Conservation (phyloP, 1,140 invertebrate species). For the Condylostylus longicornis region DNA sequence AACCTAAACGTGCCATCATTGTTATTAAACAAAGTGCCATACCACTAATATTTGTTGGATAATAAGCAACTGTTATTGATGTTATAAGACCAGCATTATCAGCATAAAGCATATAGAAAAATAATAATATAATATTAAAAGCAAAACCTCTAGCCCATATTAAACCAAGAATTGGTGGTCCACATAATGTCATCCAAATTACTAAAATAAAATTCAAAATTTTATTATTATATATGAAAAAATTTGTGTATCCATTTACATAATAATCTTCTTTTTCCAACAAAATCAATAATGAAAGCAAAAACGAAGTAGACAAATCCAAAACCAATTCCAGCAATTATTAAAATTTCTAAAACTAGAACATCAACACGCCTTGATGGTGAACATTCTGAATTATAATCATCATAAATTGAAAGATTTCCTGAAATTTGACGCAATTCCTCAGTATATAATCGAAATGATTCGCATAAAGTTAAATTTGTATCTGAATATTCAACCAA, state of each 20-base stretch:
- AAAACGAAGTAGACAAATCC: conserved; percentile 21
- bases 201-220: conserved; percentile 11
- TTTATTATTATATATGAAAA: too few relatives aligned
- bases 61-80: conserved; percentile 31
- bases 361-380: conserved; percentile 10
- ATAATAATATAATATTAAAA: conserved; percentile 16
- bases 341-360: conserved; percentile 14
- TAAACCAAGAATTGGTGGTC: conserved; percentile 12
- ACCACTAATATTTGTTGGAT: conserved; percentile 32
- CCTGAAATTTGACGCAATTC: too few relatives aligned
- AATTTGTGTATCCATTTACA: conserved; percentile 21
- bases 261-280: conserved; percentile 22
- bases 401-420: too few relatives aligned
- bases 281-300: conserved; percentile 22
- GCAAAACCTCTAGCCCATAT: conserved; percentile 18
- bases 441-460: too few relatives aligned
- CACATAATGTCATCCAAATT: conserved; percentile 15
- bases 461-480: too few relatives aligned
- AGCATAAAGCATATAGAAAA: conserved; percentile 23
- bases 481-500: too few relatives aligned
- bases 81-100: conserved; percentile 29
- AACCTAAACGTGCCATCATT: conserved; percentile 33
- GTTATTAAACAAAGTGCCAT: conserved; percentile 35
- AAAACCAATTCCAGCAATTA: conserved; percentile 20
- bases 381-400: too few relatives aligned